phyloP scores from a whole-genome alignment of 2,888 invertebrate species.

The Eupithecia subumbrata region DNA sequence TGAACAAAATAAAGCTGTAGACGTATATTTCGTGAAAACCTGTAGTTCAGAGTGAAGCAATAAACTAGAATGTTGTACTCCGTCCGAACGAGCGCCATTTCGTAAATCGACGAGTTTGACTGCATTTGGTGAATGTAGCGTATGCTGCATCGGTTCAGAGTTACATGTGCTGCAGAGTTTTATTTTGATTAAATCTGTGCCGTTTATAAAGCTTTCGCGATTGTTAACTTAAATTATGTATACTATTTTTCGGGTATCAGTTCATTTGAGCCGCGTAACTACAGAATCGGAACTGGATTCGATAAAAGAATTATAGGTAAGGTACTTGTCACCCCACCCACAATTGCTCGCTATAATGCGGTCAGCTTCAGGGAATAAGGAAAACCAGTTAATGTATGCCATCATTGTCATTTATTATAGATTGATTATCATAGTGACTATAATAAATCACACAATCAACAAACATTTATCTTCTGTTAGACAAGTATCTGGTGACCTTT shows the following conservation, averaged over 20 bases:
- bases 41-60: conserved; percentile 14
- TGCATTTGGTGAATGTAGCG: conserved; percentile 11
- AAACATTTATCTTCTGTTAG: neutral
- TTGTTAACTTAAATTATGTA: neutral
- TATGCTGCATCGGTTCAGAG: neutral
- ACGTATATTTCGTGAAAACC: conserved; percentile 2
- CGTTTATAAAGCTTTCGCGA: neutral
- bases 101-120: conserved; percentile 13
- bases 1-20: conserved; percentile 13
- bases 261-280: neutral
- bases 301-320: neutral
- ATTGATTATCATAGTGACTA: neutral
- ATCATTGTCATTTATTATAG: neutral
- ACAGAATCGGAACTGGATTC: neutral
- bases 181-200: neutral
- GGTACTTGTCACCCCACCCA: neutral
- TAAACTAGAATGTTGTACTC: conserved; percentile 13
- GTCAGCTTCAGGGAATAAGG: neutral
- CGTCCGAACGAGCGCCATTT: conserved; percentile 13
- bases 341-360: neutral
- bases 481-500: neutral
- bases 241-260: neutral
- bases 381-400: neutral
- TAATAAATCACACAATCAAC: neutral
- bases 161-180: neutral